phyloP scores from a whole-genome alignment of 2,113 vertebrate genomes.

The Mobula birostris region DNA sequence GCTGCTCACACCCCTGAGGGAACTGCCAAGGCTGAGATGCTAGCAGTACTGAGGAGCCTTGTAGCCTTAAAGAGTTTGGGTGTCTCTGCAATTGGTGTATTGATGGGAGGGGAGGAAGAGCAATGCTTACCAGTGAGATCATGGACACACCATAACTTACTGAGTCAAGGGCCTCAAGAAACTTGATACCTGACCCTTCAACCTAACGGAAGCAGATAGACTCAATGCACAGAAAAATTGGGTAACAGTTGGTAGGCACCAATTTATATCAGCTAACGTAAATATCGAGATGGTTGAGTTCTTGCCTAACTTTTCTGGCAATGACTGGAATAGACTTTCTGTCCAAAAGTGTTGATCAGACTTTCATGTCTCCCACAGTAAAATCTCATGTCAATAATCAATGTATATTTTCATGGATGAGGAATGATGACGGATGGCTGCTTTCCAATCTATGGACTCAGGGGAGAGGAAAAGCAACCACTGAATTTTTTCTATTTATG shows the following conservation, averaged over 20 bases:
- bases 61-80: too few species aligned
- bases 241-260: neutral
- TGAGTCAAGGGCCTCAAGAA: too few species aligned
- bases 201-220: too few species aligned
- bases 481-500: neutral
- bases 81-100: too few species aligned
- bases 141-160: too few species aligned
- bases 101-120: neutral
- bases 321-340: neutral
- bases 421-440: neutral
- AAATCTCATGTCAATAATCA: neutral
- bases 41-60: too few species aligned
- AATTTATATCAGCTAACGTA: neutral
- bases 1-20: too few species aligned
- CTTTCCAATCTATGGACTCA: too few species aligned
- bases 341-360: neutral
- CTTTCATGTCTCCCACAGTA: neutral
- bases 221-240: neutral
- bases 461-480: neutral
- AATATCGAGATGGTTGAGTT: neutral
- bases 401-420: neutral
- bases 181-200: too few species aligned
- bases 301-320: neutral
- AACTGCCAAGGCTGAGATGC: too few species aligned
- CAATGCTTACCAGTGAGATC: too few species aligned